These are phyloP conservation scores for Martes flavigula DNA, from an alignment of 2,797 vertebrate genomes.

Conservation along the genomic window DNA sequence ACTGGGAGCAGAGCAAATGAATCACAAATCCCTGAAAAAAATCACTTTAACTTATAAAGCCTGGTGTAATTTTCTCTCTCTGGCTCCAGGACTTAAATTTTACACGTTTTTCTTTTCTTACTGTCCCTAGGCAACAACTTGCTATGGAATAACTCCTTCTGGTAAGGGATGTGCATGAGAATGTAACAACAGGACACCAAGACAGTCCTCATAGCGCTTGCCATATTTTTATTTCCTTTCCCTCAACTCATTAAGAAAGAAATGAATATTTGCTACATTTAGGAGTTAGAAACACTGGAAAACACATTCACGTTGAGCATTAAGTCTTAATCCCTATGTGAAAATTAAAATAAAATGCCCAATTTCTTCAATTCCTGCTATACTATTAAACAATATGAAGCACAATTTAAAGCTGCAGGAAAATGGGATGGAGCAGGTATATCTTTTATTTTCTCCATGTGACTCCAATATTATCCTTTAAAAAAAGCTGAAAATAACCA, in stretches of 20 bases:
- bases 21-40: background rate
- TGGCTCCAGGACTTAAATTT: background rate
- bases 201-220: background rate
- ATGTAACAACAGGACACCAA: background rate
- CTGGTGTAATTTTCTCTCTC: background rate
- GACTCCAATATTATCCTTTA: background rate
- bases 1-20: background rate
- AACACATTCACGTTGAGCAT: background rate
- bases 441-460: background rate
- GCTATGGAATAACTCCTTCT: background rate
- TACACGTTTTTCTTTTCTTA: background rate
- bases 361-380: slow-evolving; percentile 19
- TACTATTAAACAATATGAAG: slow-evolving; percentile 11
- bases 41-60: background rate
- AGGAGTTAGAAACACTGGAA: background rate
- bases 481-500: slow-evolving; percentile 43
- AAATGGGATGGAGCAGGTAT: background rate
- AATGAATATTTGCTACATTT: background rate
- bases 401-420: slow-evolving; percentile 17
- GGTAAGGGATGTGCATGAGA: background rate
- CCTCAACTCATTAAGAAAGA: background rate
- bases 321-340: slow-evolving; percentile 13
- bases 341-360: slow-evolving; percentile 42
- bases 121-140: background rate
- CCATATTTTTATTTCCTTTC: background rate